Evolutionary conservation across 2,888 invertebrate species (phyloP), one percentile per base, ranked within the genome.

Genomic region (Mythimna vitellina): DNA sequence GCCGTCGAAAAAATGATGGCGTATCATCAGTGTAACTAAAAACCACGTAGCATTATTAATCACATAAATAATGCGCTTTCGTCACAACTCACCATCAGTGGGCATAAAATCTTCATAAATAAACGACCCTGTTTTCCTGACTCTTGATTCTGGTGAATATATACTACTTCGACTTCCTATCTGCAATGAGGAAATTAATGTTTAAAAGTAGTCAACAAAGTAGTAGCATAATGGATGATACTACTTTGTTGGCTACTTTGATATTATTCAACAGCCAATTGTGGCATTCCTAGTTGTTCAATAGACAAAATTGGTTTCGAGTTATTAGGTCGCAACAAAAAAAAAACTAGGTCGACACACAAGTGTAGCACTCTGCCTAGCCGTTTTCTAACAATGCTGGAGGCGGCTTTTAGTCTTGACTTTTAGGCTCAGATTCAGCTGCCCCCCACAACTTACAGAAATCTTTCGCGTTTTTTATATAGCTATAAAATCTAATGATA

Each of bases 101-200:
- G 99, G 99, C 99, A 99, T 99, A 94, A 99, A 99, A 95, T 99
- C 99, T 97, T 99, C 99, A 93, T 99, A 99, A 91, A 99, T 99
- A 94, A 99, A 99, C 17, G 99, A 99, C 60, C 99, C 99, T 64
- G 99, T 99, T 95, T 99, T 99, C 70, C 99, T 97, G 10, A 99
- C 99, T 88, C 99, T 97, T 60, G 99, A 99, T 94, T 99, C 99
- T 10, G 99, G 99, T 0, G 99, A 99, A 94, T 99, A 99, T 73
- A 99, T 99, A 94, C 99, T 99, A 95, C 99, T 99, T 71, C 99
- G 97, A 92, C 99, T 99, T 83, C 99, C 99, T 93, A 99, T 99
- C 99, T 99, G 94, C 46, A 89, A 82, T 60, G 17, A 67, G 3
- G 20, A 70, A 62, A 63, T 46, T 22, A n/a, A 49, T 49, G 10